Percentiles rank a stretch among this genome's conserved stretches.
Evolutionary conservation across 1,140 invertebrate species (phyloP).

Genomic region (Maconellicoccus hirsutus): DNA sequence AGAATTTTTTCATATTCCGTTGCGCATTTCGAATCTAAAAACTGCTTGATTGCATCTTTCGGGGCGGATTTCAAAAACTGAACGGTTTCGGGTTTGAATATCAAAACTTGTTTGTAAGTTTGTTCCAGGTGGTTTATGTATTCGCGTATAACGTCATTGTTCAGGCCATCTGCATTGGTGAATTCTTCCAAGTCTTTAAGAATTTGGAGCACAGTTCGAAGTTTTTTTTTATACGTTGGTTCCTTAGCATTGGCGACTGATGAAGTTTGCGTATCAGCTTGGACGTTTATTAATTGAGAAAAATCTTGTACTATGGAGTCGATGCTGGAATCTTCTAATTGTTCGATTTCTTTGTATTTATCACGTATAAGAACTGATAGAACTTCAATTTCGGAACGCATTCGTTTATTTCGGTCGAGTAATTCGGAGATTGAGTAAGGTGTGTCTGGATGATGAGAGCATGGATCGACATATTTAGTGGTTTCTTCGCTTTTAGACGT

Average conservation of each 20-base stretch:
- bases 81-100: not conserved
- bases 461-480: not conserved
- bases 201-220: not conserved
- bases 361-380: not conserved
- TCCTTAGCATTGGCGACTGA: not conserved
- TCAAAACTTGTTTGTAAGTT: constrained; percentile 5
- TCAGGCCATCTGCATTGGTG: not conserved
- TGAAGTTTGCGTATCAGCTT: not conserved
- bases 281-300: not conserved
- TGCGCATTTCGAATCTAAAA: not conserved
- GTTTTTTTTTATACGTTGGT: not conserved
- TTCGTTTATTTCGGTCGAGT: not conserved
- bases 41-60: not conserved
- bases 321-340: not conserved
- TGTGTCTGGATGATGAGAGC: not conserved
- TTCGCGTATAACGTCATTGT: not conserved
- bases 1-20: constrained; percentile 6
- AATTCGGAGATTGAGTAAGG: not conserved
- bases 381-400: constrained; percentile 2
- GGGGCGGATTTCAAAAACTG: not conserved
- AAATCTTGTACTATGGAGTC: not conserved
- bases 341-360: not conserved
- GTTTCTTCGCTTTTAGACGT: not conserved
- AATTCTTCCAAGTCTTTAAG: not conserved
- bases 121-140: not conserved